phyloP scores from a whole-genome alignment of 2,797 vertebrate genomes.

The Melanotaenia trifasciata region DNA sequence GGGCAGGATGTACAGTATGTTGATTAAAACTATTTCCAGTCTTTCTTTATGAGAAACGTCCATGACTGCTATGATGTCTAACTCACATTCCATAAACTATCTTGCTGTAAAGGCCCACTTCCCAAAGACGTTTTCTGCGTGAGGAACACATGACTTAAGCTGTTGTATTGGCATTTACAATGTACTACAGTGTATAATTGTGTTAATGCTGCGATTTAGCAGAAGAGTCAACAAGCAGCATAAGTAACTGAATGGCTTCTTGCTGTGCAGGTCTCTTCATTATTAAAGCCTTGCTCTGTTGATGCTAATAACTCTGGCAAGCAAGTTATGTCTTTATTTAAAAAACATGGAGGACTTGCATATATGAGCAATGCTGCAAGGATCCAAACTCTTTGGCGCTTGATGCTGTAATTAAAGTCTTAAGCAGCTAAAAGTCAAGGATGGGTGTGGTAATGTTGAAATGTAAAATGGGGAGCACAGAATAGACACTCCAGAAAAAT shows the following conservation, averaged over 20 bases:
- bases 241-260: slow-evolving; percentile 50
- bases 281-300: slow-evolving; percentile 24
- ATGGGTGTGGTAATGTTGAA: slow-evolving; percentile 57
- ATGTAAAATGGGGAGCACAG: slow-evolving; percentile 41
- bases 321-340: slow-evolving; percentile 48
- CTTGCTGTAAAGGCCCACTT: slow-evolving; percentile 18
- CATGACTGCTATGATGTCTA: background rate
- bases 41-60: slow-evolving; percentile 49
- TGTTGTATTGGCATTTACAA: slow-evolving; percentile 16
- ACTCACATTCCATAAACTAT: slow-evolving; percentile 17
- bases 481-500: slow-evolving; percentile 61
- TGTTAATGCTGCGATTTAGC: slow-evolving; percentile 49
- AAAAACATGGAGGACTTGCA: slow-evolving; percentile 44
- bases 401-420: slow-evolving; percentile 65
- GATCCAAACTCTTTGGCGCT: slow-evolving; percentile 31
- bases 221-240: slow-evolving; percentile 53
- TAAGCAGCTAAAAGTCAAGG: slow-evolving; percentile 59
- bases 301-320: slow-evolving; percentile 46
- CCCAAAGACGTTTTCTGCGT: slow-evolving; percentile 14
- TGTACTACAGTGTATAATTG: slow-evolving; percentile 42
- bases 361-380: slow-evolving; percentile 21
- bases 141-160: slow-evolving; percentile 35
- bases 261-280: slow-evolving; percentile 41
- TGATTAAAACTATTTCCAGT: slow-evolving; percentile 28
- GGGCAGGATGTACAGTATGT: slow-evolving; percentile 19